Evolutionary conservation across 2,888 invertebrate species (phyloP).

Genomic region (Acrobasis consociella): DNA sequence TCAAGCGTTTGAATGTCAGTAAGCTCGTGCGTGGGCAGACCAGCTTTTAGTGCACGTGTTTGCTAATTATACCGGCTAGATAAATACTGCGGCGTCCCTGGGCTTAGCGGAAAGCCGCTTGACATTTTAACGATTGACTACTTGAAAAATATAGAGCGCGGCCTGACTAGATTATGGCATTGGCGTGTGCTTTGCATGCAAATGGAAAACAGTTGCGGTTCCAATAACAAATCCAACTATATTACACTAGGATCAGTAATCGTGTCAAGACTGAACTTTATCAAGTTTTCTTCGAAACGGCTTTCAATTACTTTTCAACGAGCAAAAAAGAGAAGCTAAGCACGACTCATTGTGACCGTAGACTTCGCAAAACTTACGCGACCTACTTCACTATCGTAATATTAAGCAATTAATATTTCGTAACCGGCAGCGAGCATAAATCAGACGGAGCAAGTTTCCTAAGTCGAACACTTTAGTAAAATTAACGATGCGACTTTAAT

Average conservation of each 20-base stretch:
- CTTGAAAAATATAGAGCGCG: neutral
- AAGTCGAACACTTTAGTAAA: neutral
- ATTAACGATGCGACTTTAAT: conserved; percentile 8
- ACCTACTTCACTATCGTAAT: conserved; percentile 22
- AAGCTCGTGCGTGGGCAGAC: conserved; percentile 48
- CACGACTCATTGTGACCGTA: conserved; percentile 10
- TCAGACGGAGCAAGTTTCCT: conserved; percentile 5
- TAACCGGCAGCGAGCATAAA: conserved; percentile 13
- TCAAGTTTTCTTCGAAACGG: neutral
- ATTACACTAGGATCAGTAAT: conserved; percentile 2
- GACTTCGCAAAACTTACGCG: conserved; percentile 17
- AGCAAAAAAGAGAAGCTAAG: neutral
- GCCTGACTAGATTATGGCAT: neutral
- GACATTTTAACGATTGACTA: conserved; percentile 8
- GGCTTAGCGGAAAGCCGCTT: conserved; percentile 10
- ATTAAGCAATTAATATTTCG: conserved; percentile 24
- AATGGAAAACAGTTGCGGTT: conserved; percentile 17
- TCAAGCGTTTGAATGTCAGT: conserved; percentile 31
- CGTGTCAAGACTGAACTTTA: conserved; percentile 7
- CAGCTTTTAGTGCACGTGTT: conserved; percentile 43
- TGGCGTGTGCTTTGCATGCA: conserved; percentile 16
- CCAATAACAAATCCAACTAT: conserved; percentile 12
- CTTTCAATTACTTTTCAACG: neutral
- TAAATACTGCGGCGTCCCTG: conserved; percentile 15
- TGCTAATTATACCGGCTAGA: conserved; percentile 34